These are phyloP conservation scores for Cataglyphis hispanica DNA, from an alignment of 1,140 invertebrate genomes.

Conservation along the genomic window DNA sequence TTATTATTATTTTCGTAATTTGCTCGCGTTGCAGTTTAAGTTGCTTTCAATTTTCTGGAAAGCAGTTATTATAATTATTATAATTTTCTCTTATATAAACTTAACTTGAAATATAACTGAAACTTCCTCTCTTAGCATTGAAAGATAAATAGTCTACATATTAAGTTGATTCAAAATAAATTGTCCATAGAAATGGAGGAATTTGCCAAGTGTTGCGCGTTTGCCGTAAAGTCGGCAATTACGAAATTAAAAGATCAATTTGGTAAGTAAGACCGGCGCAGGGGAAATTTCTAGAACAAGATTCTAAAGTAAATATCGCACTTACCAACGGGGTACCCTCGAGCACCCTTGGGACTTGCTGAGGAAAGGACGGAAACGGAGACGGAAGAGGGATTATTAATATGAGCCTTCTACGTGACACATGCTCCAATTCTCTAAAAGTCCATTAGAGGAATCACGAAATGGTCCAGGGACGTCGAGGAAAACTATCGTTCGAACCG, in stretches of 20 bases:
- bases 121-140: background rate
- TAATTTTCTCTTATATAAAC: slow-evolving; percentile 2
- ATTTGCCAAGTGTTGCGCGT: background rate
- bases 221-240: slow-evolving; percentile 33
- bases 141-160: background rate
- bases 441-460: slow-evolving; percentile 73
- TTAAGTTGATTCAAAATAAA: slow-evolving; percentile 17
- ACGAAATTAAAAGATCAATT: slow-evolving; percentile 62
- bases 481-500: slow-evolving; percentile 36
- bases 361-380: slow-evolving; percentile 45
- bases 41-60: background rate
- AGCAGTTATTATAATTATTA: background rate
- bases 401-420: slow-evolving; percentile 67
- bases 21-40: background rate
- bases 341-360: slow-evolving; percentile 6
- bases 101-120: background rate
- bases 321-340: slow-evolving; percentile 31
- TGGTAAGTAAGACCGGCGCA: slow-evolving; percentile 30
- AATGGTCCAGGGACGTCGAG: slow-evolving; percentile 22
- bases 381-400: slow-evolving; percentile 67
- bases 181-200: slow-evolving; percentile 3
- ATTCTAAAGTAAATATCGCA: slow-evolving; percentile 58
- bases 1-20: background rate
- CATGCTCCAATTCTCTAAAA: slow-evolving; percentile 77
- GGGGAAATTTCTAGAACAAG: slow-evolving; percentile 47